Base-by-base conservation (phyloP, 2,888 invertebrate species). In the Tupiocoris notatus region DNA sequence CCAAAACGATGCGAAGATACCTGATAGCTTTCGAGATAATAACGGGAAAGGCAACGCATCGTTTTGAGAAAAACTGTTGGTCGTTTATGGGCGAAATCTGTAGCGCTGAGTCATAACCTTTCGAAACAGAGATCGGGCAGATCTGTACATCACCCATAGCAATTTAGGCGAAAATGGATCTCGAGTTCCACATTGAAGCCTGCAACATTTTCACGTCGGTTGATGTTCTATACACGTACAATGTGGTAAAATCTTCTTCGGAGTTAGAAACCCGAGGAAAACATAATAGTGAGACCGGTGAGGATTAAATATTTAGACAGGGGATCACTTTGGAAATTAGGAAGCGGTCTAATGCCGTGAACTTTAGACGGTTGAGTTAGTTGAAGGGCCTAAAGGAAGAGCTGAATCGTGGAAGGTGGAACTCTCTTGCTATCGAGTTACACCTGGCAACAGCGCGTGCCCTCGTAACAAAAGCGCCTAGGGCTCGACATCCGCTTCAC, bases 381-480 rank as follows among this genome's bases (percentile, higher is more conserved):
- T 7, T 39, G 39, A 39, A 39, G 39, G n/a, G n/a, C n/a, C n/a
- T n/a, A n/a, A n/a, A n/a, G n/a, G n/a, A n/a, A n/a, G n/a, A n/a
- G n/a, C n/a, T n/a, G n/a, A n/a, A n/a, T n/a, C n/a, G 17, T n/a
- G 9, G 63, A 21, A 63, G 22, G 20, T 1, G 21, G 16, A 63
- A 63, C 20, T 63, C 24, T 25, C 25, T 25, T 24, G 12, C 2
- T 24, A 12, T 39, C 65, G 16, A 61, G 3, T 61, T 64, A 39
- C 65, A 65, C 65, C 65, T 65, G 65, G 65, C 12, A 17, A 12
- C 1, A 39, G 25, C 65, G 39, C 65, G 39, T 65, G 65, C 65
- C 65, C 18, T 20, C 25, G 39, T 39, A 39, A 64, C 64, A 64
- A 64, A 25, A 64, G 25, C 24, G 2, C 16, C 39, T 12, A 39